Evolutionary conservation across 2,888 invertebrate genomes (phyloP).

Genomic region (Diachrysia chrysitis): DNA sequence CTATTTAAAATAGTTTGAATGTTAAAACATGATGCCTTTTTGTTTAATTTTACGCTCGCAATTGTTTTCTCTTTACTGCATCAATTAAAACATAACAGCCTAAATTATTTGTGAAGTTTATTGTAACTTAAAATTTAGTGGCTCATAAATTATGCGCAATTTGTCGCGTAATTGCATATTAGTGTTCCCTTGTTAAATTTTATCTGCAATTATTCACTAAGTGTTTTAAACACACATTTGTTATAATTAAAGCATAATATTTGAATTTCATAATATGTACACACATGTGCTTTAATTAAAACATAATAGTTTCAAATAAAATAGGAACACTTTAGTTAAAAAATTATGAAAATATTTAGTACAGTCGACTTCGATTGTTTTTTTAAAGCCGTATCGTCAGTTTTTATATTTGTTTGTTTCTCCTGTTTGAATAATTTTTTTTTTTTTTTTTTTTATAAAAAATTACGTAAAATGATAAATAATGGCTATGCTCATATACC

Average conservation of each 20-base stretch:
- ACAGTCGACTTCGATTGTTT: too few species aligned
- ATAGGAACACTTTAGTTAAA: too few species aligned
- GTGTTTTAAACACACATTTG: neutral
- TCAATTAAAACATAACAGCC: conserved; percentile 24
- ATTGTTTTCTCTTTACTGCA: conserved; percentile 30
- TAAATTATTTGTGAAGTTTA: conserved; percentile 13
- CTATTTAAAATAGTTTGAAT: conserved; percentile 1
- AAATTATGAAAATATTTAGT: too few species aligned
- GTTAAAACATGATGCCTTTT: neutral
- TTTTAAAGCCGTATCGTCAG: too few species aligned
- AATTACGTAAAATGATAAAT: too few species aligned
- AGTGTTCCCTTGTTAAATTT: neutral
- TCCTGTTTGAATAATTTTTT: too few species aligned
- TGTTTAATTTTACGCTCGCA: neutral
- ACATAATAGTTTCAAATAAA: neutral
- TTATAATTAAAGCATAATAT: conserved; percentile 1
- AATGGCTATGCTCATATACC: too few species aligned
- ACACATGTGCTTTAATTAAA: neutral
- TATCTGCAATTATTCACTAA: conserved; percentile 1
- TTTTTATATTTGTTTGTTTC: too few species aligned
- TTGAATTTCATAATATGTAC: neutral
- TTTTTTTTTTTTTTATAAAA: too few species aligned
- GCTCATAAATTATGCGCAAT: neutral
- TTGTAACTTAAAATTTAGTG: conserved; percentile 10
- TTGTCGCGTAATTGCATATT: conserved; percentile 5